Conservation (phyloP, 2,113 vertebrate species). For the Gopherus evgoodei region DNA sequence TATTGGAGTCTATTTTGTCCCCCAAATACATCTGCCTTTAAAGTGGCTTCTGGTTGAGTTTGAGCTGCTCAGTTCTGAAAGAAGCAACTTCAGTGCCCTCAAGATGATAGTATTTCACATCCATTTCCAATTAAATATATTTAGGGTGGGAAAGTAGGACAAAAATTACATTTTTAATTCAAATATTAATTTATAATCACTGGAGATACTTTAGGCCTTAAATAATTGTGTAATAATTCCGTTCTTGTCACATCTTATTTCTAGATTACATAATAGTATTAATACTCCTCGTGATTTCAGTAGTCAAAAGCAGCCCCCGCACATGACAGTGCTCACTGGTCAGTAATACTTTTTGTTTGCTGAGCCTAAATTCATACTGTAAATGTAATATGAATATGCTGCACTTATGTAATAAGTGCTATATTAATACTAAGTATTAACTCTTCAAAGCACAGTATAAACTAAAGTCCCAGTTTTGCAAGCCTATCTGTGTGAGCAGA, state of each 20-base stretch:
- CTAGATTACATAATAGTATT: not conserved
- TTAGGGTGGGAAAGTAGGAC: conserved; percentile 15
- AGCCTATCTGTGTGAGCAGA: not conserved
- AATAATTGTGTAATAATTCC: not conserved
- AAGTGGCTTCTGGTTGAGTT: not conserved
- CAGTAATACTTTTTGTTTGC: not conserved
- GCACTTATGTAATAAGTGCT: not conserved
- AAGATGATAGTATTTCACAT: not conserved
- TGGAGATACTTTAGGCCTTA: not conserved
- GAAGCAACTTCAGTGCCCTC: not conserved
- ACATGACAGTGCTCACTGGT: not conserved
- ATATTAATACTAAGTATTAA: not conserved
- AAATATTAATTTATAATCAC: conserved; percentile 53
- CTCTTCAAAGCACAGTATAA: not conserved
- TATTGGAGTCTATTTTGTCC: not conserved
- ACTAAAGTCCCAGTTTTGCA: not conserved
- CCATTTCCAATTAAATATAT: conserved; percentile 15
- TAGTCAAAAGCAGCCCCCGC: not conserved
- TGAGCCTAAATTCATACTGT: not conserved
- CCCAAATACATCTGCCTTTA: not conserved
- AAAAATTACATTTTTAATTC: conserved; percentile 30
- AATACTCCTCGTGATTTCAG: not conserved
- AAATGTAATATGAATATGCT: not conserved
- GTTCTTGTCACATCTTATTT: conserved; percentile 17
- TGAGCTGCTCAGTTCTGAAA: not conserved